Conservation (phyloP, 2,113 vertebrate genomes). For the Picathartes gymnocephalus region DNA sequence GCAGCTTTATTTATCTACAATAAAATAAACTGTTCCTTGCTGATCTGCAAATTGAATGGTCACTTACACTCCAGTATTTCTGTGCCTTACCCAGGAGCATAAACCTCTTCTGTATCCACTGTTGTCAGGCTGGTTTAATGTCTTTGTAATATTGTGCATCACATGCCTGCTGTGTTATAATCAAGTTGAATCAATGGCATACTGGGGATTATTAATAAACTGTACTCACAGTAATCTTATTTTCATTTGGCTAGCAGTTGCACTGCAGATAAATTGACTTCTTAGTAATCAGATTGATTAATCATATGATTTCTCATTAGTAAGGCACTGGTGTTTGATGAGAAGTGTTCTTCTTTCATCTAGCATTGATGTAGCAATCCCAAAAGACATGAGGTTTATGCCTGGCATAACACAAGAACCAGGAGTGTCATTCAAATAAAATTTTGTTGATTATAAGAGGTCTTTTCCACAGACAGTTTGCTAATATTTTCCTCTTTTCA, state of each 20-base stretch:
- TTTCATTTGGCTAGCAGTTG: slow-evolving; percentile 29
- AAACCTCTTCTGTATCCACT: background rate
- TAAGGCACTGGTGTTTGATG: background rate
- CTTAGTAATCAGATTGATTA: slow-evolving; percentile 37
- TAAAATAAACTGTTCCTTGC: background rate
- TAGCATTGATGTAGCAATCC: background rate
- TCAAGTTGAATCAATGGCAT: slow-evolving; percentile 38
- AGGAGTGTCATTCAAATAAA: background rate
- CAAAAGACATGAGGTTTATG: background rate
- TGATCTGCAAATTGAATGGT: background rate
- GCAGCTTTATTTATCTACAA: background rate
- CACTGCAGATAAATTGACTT: slow-evolving; percentile 28
- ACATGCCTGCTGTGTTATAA: slow-evolving; percentile 38
- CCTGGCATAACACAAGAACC: background rate
- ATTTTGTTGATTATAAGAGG: background rate
- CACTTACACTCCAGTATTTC: background rate
- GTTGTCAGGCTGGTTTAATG: background rate
- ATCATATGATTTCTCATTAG: background rate
- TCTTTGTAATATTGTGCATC: background rate
- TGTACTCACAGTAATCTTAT: slow-evolving; percentile 28
- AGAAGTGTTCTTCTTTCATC: background rate
- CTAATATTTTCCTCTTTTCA: background rate
- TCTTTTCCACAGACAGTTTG: background rate
- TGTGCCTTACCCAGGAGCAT: background rate
- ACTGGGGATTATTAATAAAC: slow-evolving; percentile 26